A percentile compares a stretch with the other conserved stretches of the same genome.
Conservation (phyloP, 2,797 vertebrate genomes). For the Presbytis comata region DNA sequence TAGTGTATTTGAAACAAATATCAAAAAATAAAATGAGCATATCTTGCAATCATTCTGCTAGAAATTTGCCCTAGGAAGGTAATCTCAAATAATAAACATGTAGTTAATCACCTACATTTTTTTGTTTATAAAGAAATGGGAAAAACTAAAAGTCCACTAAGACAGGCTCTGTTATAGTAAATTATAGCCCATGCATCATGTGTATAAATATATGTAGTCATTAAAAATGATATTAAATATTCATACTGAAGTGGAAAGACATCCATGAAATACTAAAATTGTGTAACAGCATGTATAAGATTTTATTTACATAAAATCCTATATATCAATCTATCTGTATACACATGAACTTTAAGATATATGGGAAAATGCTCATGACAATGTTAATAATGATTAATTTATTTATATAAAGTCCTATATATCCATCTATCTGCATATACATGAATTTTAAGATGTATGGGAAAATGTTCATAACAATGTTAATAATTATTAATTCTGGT, state of each 20-base stretch:
- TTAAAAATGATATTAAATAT: slow-evolving; percentile 20
- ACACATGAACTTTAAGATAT: background rate
- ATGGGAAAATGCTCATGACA: background rate
- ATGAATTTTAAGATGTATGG: background rate
- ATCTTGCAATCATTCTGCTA: background rate
- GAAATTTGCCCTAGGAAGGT: background rate
- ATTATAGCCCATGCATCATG: background rate
- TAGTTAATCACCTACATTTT: background rate
- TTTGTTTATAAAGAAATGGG: background rate
- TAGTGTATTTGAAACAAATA: background rate
- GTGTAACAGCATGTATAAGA: background rate
- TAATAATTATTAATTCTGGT: background rate
- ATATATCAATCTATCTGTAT: background rate
- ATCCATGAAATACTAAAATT: background rate
- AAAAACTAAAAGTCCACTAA: background rate
- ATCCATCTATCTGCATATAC: background rate
- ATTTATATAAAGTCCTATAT: no score
- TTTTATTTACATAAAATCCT: background rate
- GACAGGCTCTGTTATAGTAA: background rate
- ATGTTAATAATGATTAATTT: background rate
- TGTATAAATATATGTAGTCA: background rate
- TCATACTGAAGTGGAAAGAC: background rate
- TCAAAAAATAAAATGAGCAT: slow-evolving; percentile 4
- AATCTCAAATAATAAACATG: slow-evolving; percentile 9
- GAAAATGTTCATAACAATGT: background rate